Evolutionary conservation across 1,140 invertebrate species (phyloP), one percentile per base, ranked within the genome.

Genomic region (Daktulosphaira vitifoliae): DNA sequence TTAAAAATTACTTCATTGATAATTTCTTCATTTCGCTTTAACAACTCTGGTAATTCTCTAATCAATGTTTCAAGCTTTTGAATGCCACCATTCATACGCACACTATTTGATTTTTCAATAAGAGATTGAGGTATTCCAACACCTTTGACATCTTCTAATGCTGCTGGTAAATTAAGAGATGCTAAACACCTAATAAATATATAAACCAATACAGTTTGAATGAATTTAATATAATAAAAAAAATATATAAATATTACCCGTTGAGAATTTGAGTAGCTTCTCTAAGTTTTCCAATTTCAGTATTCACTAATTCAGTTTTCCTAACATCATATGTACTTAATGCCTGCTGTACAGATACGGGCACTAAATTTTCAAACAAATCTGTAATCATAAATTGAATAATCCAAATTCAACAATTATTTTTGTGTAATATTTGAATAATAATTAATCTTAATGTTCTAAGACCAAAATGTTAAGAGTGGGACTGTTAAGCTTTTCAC

Each of bases 81-180:
- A 20, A 81, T 66, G 16, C 87, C 86, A 72, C 91, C 91, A 42
- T 82, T 80, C 13, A 81, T 76, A 59, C 81, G 79, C 18, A 95
- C 81, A 66, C 80, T 77, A 29, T 79, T 77, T 4, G 92, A 88
- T 77, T 98, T 98, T 65, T 94, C 90, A 33, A 85, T 76, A 29
- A 99, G 78, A 7, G 94, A 97, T 49, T 88, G 89, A 11, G 96
- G 96, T 25, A 84, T 80, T 69, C 83, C 83, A 49, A 83, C 84
- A 22, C 84, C 83, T 69, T 84, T 82, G 2, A 84, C 82, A 68
- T 90, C 87, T 78, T 99, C 96, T 65, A 98, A 82, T n/a, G 95
- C 91, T 53, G 95, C 95, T 9, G 97, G 96, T 67, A 99, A 81
- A 80, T 98, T 98, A 51, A 99, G 79, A 56, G 91, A 96, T 3